Evolutionary conservation across 2,888 invertebrate species (phyloP), one percentile per base, ranked within the genome.

Genomic region (Carpatolechia fugitivella): DNA sequence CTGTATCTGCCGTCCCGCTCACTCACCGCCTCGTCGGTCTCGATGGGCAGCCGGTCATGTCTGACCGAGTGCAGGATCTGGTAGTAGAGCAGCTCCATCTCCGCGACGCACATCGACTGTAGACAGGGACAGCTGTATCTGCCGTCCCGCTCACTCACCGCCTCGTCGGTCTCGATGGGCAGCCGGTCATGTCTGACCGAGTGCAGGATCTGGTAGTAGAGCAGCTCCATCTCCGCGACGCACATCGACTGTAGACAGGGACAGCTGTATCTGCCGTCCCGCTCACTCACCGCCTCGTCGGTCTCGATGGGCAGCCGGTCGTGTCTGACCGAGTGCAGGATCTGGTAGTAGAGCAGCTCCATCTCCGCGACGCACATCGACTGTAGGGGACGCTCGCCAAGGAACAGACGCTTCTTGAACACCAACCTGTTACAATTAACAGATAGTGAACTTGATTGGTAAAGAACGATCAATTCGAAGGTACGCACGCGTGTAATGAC

Each of bases 221-320:
- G n/a, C 35, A 35, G n/a, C 10, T 35, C 35, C 36, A 36, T 36
- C 13, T 13, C n/a, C n/a, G n/a, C n/a, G n/a, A n/a, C n/a, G n/a
- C n/a, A n/a, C n/a, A n/a, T n/a, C n/a, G n/a, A n/a, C n/a, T n/a
- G n/a, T n/a, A n/a, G n/a, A n/a, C n/a, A n/a, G n/a, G n/a, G n/a
- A n/a, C n/a, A n/a, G n/a, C n/a, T n/a, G n/a, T n/a, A n/a, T n/a
- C n/a, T n/a, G n/a, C n/a, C n/a, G n/a, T n/a, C n/a, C n/a, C n/a
- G n/a, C n/a, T n/a, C n/a, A n/a, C 95, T 93, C 79, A 97, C 97
- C 58, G 98, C 98, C 91, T 98, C 98, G 80, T 97, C 96, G 70
- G 97, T 97, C 50, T 97, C 96, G 50, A 98, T 95, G 0, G 98
- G 98, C 78, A 97, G 96, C 24, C 97, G 92, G 88, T 98, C 98